Evolutionary conservation across 2,797 vertebrate genomes (phyloP), one percentile per base, ranked within the genome.

Genomic region (Capromys pilorides): DNA sequence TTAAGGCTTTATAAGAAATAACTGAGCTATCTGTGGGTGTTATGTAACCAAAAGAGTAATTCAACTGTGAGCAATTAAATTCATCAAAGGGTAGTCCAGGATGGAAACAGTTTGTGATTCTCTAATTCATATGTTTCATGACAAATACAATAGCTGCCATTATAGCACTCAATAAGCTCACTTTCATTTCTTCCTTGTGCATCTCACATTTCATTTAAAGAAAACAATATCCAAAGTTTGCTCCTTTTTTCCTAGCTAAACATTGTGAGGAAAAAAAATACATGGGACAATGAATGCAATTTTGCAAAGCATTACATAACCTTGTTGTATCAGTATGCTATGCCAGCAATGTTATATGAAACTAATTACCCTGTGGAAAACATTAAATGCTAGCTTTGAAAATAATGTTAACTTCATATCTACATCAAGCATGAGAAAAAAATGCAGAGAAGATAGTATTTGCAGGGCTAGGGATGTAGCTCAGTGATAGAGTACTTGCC

Each of bases 341-440:
- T 26, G 39, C 24, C 24, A 86, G 88, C 86, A 95, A 62, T 66
- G 82, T 71, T 83, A 49, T 45, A 69, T n/a, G 24, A 75, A 94
- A 80, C 14, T 64, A 87, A 87, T 71, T 66, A 54, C 51, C 6
- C 78, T 18, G 73, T 26, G 41, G n/a, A 88, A 41, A 33, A 8
- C 62, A 78, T 21, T 83, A 69, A 75, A 49, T 49, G 36, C 14
- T 69, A 64, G 91, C 45, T 80, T 91, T 85, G 75, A 94, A 88
- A 87, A 86, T 3, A 59, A 19, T 5, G 1, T 71, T 36, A 95
- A 64, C 75, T 71, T 11, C 64, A 0, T 31, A 61, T 82, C 62
- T 66, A 64, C 0, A 49, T 67, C 22, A 85, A 77, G 39, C 31
- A 54, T 19, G 2, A 13, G 24, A 88, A 85, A 21, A 93, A 91